Percentiles rank a stretch among this genome's conserved stretches.
Conservation (phyloP, 1,140 invertebrate genomes). For the Tribolium madens region DNA sequence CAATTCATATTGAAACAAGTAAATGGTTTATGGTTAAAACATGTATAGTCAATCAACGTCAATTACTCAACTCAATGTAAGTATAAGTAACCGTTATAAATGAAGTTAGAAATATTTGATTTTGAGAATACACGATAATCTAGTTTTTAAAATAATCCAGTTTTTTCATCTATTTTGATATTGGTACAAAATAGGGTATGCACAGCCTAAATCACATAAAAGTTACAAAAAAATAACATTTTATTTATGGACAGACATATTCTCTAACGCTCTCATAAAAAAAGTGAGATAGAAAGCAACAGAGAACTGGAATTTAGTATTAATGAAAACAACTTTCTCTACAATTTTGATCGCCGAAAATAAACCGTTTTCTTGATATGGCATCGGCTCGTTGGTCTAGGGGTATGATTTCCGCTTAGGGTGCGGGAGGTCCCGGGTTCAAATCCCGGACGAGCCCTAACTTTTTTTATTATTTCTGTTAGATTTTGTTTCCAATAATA, state of each 20-base stretch:
- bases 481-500: no score
- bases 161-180: no score
- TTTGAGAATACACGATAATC: no score
- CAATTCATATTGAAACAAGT: neutral
- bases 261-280: neutral
- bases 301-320: neutral
- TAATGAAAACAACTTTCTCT: neutral
- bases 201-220: no score
- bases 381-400: constrained; percentile 63
- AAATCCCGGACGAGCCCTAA: constrained; percentile 59
- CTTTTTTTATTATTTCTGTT: neutral
- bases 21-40: neutral
- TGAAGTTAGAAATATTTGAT: neutral
- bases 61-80: neutral
- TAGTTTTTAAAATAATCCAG: no score
- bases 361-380: neutral
- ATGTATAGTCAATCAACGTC: neutral
- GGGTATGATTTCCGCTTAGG: constrained; percentile 65
- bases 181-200: no score
- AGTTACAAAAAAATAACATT: no score
- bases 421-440: constrained; percentile 65
- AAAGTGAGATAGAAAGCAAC: neutral
- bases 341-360: neutral
- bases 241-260: neutral
- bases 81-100: neutral